phyloP scores from a whole-genome alignment of 2,113 vertebrate species.

The Oxyura jamaicensis region DNA sequence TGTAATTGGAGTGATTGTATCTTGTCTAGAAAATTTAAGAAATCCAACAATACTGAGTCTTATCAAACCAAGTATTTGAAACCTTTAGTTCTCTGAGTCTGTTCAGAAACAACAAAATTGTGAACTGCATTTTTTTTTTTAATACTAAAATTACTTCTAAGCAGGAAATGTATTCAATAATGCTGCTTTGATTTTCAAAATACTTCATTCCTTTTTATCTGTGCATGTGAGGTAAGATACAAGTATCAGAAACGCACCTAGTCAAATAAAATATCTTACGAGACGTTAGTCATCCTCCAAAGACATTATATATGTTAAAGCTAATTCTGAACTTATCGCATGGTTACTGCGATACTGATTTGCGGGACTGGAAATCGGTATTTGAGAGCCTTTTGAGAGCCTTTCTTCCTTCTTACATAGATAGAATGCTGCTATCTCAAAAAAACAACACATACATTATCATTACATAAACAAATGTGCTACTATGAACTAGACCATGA shows the following conservation, averaged over 20 bases:
- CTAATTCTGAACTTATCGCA: neutral
- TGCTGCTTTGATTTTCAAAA: neutral
- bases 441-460: neutral
- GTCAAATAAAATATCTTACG: neutral
- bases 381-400: neutral
- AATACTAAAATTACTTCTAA: neutral
- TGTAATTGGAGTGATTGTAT: neutral
- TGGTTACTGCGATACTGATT: neutral
- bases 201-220: neutral
- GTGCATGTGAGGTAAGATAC: neutral
- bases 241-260: neutral
- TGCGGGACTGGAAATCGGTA: neutral
- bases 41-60: neutral
- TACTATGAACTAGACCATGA: neutral
- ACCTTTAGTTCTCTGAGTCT: neutral
- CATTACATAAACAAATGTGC: neutral
- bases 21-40: neutral
- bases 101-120: neutral
- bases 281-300: neutral
- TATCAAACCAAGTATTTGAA: neutral
- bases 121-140: neutral
- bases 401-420: neutral
- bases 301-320: neutral
- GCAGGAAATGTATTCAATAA: neutral
- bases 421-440: neutral